Conservation (phyloP, 1,140 invertebrate species). For the Mizuhopecten yessoensis region DNA sequence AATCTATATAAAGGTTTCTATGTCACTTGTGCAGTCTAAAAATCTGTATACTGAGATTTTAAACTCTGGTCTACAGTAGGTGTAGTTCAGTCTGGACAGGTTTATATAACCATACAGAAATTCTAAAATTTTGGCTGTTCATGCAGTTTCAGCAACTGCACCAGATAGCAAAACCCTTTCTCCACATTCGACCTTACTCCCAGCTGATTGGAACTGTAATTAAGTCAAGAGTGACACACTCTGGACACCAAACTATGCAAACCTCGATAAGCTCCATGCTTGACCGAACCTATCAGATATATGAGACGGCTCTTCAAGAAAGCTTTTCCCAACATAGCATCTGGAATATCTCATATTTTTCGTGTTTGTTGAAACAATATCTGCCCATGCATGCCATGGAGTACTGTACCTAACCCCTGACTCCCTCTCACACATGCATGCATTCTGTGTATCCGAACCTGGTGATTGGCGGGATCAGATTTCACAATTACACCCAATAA, state of each 20-base stretch:
- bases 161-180: no score
- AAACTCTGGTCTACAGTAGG: no score
- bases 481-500: constrained; percentile 39
- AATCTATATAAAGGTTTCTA: no score
- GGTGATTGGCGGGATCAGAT: constrained; percentile 1
- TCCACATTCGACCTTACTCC: no score
- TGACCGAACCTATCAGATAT: background rate
- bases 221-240: background rate
- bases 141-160: no score
- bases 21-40: no score
- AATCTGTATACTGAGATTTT: no score
- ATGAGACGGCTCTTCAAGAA: background rate
- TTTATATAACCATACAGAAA: no score
- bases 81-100: no score
- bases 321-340: background rate
- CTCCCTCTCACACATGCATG: constrained; percentile 5
- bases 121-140: no score
- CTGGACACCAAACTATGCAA: constrained; percentile 9
- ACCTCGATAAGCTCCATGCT: background rate
- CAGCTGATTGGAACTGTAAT: background rate
- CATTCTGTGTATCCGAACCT: constrained; percentile 19
- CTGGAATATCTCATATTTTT: constrained; percentile 35
- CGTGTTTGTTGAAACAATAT: constrained; percentile 18
- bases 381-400: background rate
- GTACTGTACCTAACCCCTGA: background rate